Evolutionary conservation across 2,113 vertebrate species (phyloP), one percentile per base, ranked within the genome.

Genomic region (Crotalus horridus): DNA sequence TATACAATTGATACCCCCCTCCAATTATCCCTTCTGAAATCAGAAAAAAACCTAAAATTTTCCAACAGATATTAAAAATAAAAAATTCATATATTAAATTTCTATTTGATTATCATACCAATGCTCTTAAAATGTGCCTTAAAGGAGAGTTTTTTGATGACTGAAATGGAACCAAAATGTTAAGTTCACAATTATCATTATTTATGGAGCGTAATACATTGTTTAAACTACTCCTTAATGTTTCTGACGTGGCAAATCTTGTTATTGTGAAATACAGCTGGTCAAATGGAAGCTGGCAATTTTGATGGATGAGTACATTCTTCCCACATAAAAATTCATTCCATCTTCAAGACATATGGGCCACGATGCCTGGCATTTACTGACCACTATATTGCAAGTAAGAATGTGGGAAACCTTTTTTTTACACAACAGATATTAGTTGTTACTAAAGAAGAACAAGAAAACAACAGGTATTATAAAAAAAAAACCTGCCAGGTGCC

Each of bases 301-400:
- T 74, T 61, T 92, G 94, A 93, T 92, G 90, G 92, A 94, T 58
- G 21, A 55, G 61, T 89, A 54, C 91, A 87, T 26, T 26, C 23
- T 3, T 26, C 21, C 17, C 48, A 51, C 93, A 39, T 91, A 94
- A 64, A 90, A 92, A 59, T 51, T 21, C 1, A 61, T 88, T 96
- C 92, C 24, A 53, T 94, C 96, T 91, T 93, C 54, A 61, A 95
- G 92, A 88, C 93, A 94, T 81, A 87, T 33, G 89, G 95, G 95
- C 93, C 95, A 95, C 56, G 0, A 13, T 33, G 54, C 61, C 90
- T 56, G 33, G 29, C 56, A 58, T 23, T 56, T 33, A 59, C 3
- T 21, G n/a, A 92, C 39, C 26, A 24, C 6, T 3, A 85, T 92
- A 64, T 46, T 59, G 88, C 85, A 93, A 89, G 39, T 93, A 90